Conservation (phyloP, 1,140 invertebrate genomes). For the Drosophila miranda region DNA sequence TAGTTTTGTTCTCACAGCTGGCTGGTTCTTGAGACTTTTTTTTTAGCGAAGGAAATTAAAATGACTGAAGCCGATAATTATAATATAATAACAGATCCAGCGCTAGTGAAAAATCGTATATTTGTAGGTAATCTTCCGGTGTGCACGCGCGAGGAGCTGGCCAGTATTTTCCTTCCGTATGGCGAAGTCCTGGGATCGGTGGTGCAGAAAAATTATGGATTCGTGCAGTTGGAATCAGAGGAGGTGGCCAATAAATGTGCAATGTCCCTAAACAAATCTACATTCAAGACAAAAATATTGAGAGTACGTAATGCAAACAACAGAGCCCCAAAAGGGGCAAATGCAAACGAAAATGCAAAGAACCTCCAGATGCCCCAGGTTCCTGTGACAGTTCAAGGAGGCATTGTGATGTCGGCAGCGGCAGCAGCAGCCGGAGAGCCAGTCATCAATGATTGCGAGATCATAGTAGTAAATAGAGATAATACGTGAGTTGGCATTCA, state of each 20-base stretch:
- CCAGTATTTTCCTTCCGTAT: slow-evolving; percentile 89
- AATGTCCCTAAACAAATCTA: slow-evolving; percentile 86
- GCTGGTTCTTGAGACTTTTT: neutral
- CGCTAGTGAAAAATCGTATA: slow-evolving; percentile 87
- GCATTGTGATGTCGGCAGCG: slow-evolving; percentile 66
- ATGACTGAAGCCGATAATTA: slow-evolving; percentile 33
- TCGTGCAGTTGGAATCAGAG: slow-evolving; percentile 92
- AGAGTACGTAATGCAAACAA: slow-evolving; percentile 84
- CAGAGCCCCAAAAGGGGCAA: slow-evolving; percentile 62
- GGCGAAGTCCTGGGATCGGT: slow-evolving; percentile 88
- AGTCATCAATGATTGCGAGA: slow-evolving; percentile 91
- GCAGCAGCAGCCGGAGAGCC: slow-evolving; percentile 81
- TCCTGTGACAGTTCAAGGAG: slow-evolving; percentile 51
- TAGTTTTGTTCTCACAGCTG: neutral
- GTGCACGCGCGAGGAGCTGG: slow-evolving; percentile 87
- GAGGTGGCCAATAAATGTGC: slow-evolving; percentile 89
- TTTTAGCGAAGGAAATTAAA: neutral
- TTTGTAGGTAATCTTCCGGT: slow-evolving; percentile 89
- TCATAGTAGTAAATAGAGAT: slow-evolving; percentile 90
- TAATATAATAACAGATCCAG: slow-evolving; percentile 84
- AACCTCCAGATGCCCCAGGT: neutral
- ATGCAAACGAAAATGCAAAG: slow-evolving; percentile 23
- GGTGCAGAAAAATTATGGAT: slow-evolving; percentile 91
- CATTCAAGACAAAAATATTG: slow-evolving; percentile 88
- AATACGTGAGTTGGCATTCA: slow-evolving; percentile 87